Evolutionary conservation across 2,797 vertebrate genomes (phyloP).

Genomic region (Centroberyx gerrardi): DNA sequence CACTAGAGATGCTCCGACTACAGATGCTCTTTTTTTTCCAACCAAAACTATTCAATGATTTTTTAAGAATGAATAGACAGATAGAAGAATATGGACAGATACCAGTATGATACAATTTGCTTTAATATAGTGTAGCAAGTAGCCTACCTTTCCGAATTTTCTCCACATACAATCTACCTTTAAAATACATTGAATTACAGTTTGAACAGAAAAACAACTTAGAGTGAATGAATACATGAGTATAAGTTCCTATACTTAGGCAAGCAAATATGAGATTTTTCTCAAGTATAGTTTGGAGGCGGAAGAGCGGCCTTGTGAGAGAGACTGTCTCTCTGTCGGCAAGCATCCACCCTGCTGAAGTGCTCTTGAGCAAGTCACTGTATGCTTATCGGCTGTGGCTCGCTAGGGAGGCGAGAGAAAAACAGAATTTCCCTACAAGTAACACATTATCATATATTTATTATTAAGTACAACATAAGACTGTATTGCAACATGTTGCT

Average conservation of each 20-base stretch:
- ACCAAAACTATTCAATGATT: background rate
- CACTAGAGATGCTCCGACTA: background rate
- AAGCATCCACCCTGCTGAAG: background rate
- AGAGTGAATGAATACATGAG: background rate
- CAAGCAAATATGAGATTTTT: too few relatives aligned
- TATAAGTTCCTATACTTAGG: too few relatives aligned
- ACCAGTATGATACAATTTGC: background rate
- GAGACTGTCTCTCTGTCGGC: too few relatives aligned
- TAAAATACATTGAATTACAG: background rate
- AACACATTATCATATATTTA: too few relatives aligned
- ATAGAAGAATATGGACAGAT: background rate
- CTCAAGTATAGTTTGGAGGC: too few relatives aligned
- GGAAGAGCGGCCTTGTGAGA: too few relatives aligned
- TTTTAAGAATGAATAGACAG: background rate
- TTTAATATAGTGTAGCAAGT: background rate
- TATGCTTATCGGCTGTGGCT: conserved; percentile 1
- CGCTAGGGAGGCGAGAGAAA: background rate
- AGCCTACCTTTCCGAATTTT: too few relatives aligned
- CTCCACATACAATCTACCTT: background rate
- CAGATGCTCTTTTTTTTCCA: background rate
- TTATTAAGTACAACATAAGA: too few relatives aligned
- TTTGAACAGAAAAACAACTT: background rate
- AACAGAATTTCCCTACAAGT: conserved; percentile 13
- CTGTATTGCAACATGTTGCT: conserved; percentile 1
- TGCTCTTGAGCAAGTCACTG: background rate